Percentiles rank a stretch among this genome's conserved stretches.
Evolutionary conservation across 2,797 vertebrate species (phyloP).

Genomic region (Eospalax fontanierii): DNA sequence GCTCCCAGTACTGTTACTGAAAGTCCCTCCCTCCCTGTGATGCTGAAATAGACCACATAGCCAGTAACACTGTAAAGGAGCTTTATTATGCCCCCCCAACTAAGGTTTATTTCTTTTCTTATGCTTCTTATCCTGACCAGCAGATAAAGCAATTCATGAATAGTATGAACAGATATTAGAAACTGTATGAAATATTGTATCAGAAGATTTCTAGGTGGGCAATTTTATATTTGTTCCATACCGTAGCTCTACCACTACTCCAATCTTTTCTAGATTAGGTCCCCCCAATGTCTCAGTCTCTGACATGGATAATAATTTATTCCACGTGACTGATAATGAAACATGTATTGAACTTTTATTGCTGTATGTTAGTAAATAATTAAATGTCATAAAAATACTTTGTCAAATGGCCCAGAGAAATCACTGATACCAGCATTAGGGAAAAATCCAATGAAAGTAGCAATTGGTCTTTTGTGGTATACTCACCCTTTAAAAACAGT

Average conservation of each 20-base stretch:
- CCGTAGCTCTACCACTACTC: not conserved
- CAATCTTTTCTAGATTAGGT: constrained; percentile 26
- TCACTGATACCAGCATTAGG: not conserved
- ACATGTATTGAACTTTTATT: constrained; percentile 59
- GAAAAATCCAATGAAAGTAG: constrained; percentile 47
- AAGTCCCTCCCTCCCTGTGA: not conserved
- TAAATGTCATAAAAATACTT: constrained; percentile 67
- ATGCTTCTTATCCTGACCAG: constrained; percentile 6
- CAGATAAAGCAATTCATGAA: constrained; percentile 11
- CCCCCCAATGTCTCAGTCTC: constrained; percentile 28
- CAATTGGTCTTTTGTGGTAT: not conserved
- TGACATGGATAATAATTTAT: constrained; percentile 71
- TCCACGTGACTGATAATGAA: constrained; percentile 54
- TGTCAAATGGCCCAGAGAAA: constrained; percentile 44
- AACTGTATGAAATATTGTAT: constrained; percentile 9
- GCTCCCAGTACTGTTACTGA: not conserved
- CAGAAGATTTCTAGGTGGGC: constrained; percentile 31
- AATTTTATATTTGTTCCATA: constrained; percentile 31
- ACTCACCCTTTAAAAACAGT: constrained; percentile 12
- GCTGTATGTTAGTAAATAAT: constrained; percentile 53
- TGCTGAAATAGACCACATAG: not conserved
- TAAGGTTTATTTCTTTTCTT: not conserved
- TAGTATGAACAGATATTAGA: constrained; percentile 38
- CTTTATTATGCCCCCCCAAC: not conserved
- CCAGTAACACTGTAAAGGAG: not conserved